phyloP scores from a whole-genome alignment of 2,113 vertebrate species.

The Hyla sarda region DNA sequence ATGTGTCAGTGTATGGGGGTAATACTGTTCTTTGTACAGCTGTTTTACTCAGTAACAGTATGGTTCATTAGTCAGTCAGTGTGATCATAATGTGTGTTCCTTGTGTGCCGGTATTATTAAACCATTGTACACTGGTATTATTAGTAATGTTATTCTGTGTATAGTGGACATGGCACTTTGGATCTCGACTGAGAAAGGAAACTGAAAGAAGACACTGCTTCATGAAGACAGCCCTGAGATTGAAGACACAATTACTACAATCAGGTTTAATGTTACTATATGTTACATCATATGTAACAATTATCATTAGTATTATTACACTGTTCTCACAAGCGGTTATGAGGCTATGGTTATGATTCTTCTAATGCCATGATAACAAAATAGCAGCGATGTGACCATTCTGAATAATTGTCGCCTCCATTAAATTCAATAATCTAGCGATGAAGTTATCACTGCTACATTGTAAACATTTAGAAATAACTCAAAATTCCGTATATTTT shows the following conservation, averaged over 20 bases:
- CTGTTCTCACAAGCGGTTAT: background rate
- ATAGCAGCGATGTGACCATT: background rate
- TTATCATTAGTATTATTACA: background rate
- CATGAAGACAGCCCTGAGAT: background rate
- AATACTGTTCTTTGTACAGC: no score
- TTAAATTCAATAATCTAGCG: slow-evolving; percentile 2
- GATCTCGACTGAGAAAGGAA: background rate
- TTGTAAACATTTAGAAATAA: slow-evolving; percentile 9
- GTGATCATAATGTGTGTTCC: no score
- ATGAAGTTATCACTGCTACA: background rate
- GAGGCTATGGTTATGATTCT: background rate
- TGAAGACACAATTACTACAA: background rate
- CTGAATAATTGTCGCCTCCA: background rate
- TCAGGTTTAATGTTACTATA: background rate
- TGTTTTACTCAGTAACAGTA: no score
- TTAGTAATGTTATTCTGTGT: no score
- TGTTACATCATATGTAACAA: background rate
- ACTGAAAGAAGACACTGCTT: background rate
- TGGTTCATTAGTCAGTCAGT: no score
- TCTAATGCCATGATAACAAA: background rate
- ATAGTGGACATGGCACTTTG: no score
- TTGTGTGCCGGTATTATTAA: no score
- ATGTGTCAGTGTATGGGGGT: no score
- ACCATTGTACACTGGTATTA: no score
- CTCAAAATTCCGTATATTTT: background rate